phyloP scores from a whole-genome alignment of 2,797 vertebrate species.

The Thunnus albacares region DNA sequence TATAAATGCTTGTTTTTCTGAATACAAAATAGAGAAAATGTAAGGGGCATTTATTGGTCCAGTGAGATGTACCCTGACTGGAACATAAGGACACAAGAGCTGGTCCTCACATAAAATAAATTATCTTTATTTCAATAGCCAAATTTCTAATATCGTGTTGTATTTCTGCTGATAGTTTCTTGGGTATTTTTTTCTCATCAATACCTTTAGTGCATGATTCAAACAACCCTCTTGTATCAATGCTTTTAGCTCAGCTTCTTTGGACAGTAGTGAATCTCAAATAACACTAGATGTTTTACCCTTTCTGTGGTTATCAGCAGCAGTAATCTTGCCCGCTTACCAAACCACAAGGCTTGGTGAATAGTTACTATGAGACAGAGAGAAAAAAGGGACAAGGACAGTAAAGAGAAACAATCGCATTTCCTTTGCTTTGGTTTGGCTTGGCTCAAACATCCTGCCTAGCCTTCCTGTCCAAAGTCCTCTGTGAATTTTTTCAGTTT shows the following conservation, averaged over 20 bases:
- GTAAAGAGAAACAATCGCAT: constrained; percentile 72
- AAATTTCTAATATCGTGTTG: constrained; percentile 14
- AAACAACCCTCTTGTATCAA: constrained; percentile 39
- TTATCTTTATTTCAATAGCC: constrained; percentile 43
- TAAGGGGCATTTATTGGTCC: constrained; percentile 28
- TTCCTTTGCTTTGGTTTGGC: constrained; percentile 81
- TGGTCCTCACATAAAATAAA: constrained; percentile 44
- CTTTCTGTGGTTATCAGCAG: constrained; percentile 55
- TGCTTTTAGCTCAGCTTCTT: constrained; percentile 55
- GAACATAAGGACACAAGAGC: constrained; percentile 23
- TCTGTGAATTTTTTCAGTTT: constrained; percentile 99
- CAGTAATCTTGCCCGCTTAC: constrained; percentile 38
- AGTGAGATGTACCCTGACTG: constrained; percentile 25
- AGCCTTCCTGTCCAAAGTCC: constrained; percentile 99
- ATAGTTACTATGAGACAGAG: constrained; percentile 57
- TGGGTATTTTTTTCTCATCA: constrained; percentile 37
- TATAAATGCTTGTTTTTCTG: constrained; percentile 68
- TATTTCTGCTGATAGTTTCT: constrained; percentile 7
- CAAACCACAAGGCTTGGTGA: constrained; percentile 44
- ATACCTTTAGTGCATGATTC: constrained; percentile 47
- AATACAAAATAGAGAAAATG: constrained; percentile 65
- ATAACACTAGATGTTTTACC: constrained; percentile 53
- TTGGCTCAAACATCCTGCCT: constrained; percentile 69
- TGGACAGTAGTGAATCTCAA: constrained; percentile 57
- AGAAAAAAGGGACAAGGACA: constrained; percentile 58